Evolutionary conservation across 1,140 invertebrate species (phyloP).

Genomic region (Leptinotarsa texana): DNA sequence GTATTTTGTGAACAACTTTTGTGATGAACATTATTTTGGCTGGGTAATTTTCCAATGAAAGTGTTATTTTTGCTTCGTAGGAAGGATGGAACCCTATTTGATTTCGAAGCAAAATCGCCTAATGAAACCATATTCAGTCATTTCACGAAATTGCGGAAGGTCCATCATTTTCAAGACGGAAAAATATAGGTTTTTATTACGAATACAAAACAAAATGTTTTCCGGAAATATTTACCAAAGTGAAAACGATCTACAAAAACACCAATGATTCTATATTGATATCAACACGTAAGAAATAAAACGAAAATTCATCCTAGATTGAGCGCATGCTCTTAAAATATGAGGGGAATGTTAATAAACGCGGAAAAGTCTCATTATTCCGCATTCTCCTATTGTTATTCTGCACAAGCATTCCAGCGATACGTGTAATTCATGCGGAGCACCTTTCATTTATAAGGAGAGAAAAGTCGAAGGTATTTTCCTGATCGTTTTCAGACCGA

Average conservation of each 20-base stretch:
- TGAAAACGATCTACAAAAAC: background rate
- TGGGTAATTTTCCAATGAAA: too few species aligned
- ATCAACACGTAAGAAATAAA: constrained; percentile 13
- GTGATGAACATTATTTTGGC: too few species aligned
- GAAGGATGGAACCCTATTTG: background rate
- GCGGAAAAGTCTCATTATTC: constrained; percentile 15
- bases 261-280: constrained; percentile 12
- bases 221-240: background rate
- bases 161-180: too few species aligned
- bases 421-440: constrained; percentile 19
- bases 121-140: too few species aligned
- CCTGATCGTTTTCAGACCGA: constrained; percentile 24
- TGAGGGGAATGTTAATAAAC: constrained; percentile 18
- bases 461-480: constrained; percentile 9
- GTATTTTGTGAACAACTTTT: too few species aligned
- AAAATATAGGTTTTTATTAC: too few species aligned
- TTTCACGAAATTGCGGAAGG: too few species aligned
- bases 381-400: constrained; percentile 11
- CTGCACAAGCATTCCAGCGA: constrained; percentile 19
- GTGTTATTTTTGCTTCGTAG: too few species aligned
- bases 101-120: background rate
- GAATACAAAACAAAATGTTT: too few species aligned
- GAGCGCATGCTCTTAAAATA: constrained; percentile 2
- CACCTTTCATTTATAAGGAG: background rate
- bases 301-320: constrained; percentile 15